phyloP scores from a whole-genome alignment of 1,140 invertebrate genomes.

The Caenorhabditis brenneri region DNA sequence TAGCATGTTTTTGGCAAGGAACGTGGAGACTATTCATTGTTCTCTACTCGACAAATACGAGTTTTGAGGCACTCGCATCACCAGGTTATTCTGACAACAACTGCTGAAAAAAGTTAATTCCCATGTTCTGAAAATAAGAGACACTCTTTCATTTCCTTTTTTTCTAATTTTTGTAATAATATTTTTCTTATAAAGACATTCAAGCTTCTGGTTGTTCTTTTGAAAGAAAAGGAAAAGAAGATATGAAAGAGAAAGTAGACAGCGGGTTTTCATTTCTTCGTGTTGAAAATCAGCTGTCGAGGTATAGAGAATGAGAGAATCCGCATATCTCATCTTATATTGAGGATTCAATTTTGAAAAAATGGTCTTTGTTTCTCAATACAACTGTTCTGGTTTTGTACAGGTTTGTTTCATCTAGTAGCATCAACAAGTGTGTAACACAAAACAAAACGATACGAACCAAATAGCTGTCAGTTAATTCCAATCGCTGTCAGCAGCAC shows the following conservation, averaged over 20 bases:
- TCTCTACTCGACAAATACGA: slow-evolving; percentile 8
- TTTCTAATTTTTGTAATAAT: background rate
- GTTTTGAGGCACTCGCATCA: background rate
- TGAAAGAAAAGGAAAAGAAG: background rate
- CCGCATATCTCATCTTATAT: no score
- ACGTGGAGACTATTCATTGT: slow-evolving; percentile 14
- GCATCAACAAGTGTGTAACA: no score
- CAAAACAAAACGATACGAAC: no score
- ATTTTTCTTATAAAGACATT: background rate
- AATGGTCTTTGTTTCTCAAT: no score
- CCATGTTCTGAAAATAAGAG: background rate
- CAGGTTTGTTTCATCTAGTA: no score
- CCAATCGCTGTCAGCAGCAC: no score
- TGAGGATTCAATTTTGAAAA: no score
- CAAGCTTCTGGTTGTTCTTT: background rate
- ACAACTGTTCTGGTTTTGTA: no score
- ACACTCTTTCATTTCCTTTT: background rate
- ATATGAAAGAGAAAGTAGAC: slow-evolving; percentile 16
- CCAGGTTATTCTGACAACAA: background rate
- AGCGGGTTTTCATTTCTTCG: background rate
- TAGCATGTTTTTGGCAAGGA: slow-evolving; percentile 24
- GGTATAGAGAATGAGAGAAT: background rate
- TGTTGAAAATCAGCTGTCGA: slow-evolving; percentile 7
- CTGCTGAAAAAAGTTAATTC: background rate
- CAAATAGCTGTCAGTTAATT: no score